These are phyloP conservation scores for Meghimatium bilineatum DNA, from an alignment of 2,888 invertebrate species.

Conservation along the genomic window DNA sequence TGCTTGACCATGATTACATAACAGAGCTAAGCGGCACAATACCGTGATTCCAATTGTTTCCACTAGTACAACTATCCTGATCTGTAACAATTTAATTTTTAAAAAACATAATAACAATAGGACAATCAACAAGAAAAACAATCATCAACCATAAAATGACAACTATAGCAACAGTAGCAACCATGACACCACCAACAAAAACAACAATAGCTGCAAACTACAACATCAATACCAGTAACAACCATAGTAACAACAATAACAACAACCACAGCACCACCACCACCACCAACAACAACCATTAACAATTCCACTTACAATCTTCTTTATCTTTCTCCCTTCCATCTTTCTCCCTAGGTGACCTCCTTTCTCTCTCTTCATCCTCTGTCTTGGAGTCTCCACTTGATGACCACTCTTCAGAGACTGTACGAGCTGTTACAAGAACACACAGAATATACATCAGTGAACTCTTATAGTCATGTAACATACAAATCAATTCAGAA, in stretches of 20 bases:
- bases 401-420: slow-evolving; percentile 95
- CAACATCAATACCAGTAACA: background rate
- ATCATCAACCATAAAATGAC: background rate
- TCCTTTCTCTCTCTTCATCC: slow-evolving; percentile 73
- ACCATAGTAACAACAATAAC: background rate
- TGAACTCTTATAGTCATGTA: too few relatives aligned
- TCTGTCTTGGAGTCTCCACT: slow-evolving; percentile 80
- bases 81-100: too few relatives aligned
- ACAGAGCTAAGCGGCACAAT: too few relatives aligned
- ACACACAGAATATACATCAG: background rate
- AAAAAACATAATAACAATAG: too few relatives aligned
- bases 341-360: slow-evolving; percentile 74
- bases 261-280: background rate
- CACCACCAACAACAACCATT: background rate
- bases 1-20: too few relatives aligned
- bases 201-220: background rate
- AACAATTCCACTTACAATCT: slow-evolving; percentile 83
- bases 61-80: too few relatives aligned
- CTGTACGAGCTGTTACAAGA: slow-evolving; percentile 68
- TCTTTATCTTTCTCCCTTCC: slow-evolving; percentile 91
- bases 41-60: too few relatives aligned
- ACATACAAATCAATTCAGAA: too few relatives aligned
- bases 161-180: background rate
- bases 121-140: too few relatives aligned
- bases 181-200: background rate